Evolutionary conservation across 64 coral and sea anemone species (phyloP), one percentile per base, ranked within the genome.

Genomic region (Cladopsammia gracilis): DNA sequence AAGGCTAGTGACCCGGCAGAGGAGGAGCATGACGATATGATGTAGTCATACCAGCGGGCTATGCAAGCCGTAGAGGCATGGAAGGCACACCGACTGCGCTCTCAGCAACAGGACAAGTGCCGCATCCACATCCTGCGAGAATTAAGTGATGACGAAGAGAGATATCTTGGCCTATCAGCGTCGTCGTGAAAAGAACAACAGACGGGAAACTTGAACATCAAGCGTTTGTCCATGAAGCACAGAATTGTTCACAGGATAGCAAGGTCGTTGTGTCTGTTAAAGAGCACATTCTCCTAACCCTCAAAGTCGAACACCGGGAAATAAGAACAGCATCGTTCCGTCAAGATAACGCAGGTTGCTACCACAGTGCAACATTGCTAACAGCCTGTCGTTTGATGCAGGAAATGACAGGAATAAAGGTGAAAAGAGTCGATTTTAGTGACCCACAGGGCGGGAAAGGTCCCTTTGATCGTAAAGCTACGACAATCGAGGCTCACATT

Each of bases 391-490:
- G 14, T 16, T 48, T 23, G 43, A 83, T 92, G 78, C 23, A 52
- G 77, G 22, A 71, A 48, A 44, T 25, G 42, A 92, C 90, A 0
- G 67, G 78, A 0, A 92, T 92, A 58, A 85, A 74, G 48, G 76
- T 90, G 43, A 78, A 51, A 86, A 86, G 85, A 34, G 85, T 87
- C 56, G 70, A 87, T 59, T 74, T 73, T 57, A 87, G 68, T 42
- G 85, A 87, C 51, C 88, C 88, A 70, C 78, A 85, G 23, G 90
- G 82, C 19, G 83, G 82, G 26, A 93, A 93, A 67, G 83, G 91
- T 59, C 52, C 74, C 59, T 93, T 82, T 75, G 91, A 93, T 71
- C 61, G 91, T 72, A 93, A 92, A 74, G 90, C 90, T 75, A 80
- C 90, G 34, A 92, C 80, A 51, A 86, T 92, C 13, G 85, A 92